Percentiles rank a stretch among this genome's conserved stretches.
phyloP scores from a whole-genome alignment of 1,140 invertebrate species.

The Drosophila pandora region DNA sequence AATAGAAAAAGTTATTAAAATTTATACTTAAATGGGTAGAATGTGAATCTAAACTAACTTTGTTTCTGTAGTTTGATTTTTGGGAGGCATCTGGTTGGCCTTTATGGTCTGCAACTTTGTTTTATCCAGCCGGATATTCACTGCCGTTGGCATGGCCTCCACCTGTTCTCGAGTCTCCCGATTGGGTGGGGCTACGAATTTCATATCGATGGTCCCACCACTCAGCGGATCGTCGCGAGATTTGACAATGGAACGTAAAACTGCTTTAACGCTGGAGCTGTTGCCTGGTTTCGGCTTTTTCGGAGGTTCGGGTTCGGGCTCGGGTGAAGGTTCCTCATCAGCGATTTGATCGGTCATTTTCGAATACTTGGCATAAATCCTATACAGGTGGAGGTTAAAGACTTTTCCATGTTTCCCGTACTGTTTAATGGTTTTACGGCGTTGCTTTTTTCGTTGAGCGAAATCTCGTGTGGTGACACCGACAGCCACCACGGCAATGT shows the following conservation, averaged over 20 bases:
- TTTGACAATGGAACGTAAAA: constrained; percentile 44
- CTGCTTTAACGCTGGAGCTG: constrained; percentile 1
- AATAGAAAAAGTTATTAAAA: not conserved
- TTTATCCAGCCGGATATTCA: constrained; percentile 17
- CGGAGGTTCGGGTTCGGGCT: not conserved
- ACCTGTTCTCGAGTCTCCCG: not conserved
- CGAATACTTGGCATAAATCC: constrained; percentile 41
- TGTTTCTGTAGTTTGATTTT: not conserved
- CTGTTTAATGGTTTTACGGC: constrained; percentile 24
- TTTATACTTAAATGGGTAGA: not conserved
- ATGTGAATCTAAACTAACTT: too few relatives aligned
- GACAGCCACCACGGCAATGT: constrained; percentile 54
- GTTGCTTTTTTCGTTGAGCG: constrained; percentile 27
- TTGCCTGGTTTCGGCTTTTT: not conserved
- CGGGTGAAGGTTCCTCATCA: not conserved
- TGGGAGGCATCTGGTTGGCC: not conserved
- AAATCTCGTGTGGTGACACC: constrained; percentile 18
- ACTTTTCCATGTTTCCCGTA: constrained; percentile 43
- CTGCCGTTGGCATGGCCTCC: constrained; percentile 14
- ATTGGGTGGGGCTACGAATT: not conserved
- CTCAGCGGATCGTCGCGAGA: constrained; percentile 43
- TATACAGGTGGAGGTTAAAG: constrained; percentile 31
- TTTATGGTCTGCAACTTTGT: constrained; percentile 12
- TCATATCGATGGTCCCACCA: constrained; percentile 47
- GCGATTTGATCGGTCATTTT: constrained; percentile 16